These are phyloP conservation scores for Butorides virescens DNA, from an alignment of 2,113 vertebrate genomes.

Conservation along the genomic window DNA sequence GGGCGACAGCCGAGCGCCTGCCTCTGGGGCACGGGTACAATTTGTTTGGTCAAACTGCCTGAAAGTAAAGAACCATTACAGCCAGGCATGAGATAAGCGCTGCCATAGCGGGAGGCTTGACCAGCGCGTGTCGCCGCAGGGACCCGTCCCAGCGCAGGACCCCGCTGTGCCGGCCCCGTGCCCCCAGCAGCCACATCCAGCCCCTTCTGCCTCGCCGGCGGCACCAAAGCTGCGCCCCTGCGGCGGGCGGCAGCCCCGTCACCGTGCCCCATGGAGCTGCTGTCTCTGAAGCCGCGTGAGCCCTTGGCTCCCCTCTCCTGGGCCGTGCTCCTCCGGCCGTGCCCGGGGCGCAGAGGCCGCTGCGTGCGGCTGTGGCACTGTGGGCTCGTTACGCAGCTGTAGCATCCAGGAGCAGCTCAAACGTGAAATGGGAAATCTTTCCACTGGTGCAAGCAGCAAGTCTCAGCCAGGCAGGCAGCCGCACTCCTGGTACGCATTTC, in stretches of 20 bases:
- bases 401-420: neutral
- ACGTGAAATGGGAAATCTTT: neutral
- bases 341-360: neutral
- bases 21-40: fast-evolving
- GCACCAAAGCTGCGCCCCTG: neutral
- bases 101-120: neutral
- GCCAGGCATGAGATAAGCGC: fast-evolving
- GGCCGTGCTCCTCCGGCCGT: neutral
- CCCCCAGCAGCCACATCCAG: neutral
- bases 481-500: conserved; percentile 15
- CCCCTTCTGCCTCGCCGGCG: neutral
- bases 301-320: neutral
- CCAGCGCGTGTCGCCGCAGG: fast-evolving
- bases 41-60: fast-evolving
- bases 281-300: neutral
- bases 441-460: neutral
- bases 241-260: neutral
- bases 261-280: fast-evolving
- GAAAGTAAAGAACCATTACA: neutral
- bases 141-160: neutral
- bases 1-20: neutral
- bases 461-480: neutral
- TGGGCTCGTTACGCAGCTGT: neutral
- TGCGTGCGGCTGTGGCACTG: neutral
- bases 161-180: neutral